These are phyloP conservation scores for Arctopsyche grandis DNA, from an alignment of 1,140 invertebrate species.

Conservation along the genomic window DNA sequence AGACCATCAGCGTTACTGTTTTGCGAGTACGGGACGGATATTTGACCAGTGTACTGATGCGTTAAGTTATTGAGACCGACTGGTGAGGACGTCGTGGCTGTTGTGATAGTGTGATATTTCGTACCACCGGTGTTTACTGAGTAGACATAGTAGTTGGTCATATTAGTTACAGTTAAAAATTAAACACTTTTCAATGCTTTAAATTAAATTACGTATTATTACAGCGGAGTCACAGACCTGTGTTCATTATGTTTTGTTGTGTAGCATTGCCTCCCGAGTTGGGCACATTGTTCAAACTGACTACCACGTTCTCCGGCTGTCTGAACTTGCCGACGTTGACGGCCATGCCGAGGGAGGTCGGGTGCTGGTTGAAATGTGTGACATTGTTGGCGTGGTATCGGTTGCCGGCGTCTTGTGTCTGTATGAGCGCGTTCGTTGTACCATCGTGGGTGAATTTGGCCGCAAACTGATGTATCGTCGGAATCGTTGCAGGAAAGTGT, in stretches of 20 bases:
- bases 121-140: constrained; percentile 61
- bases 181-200: too few relatives aligned
- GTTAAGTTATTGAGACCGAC: constrained; percentile 63
- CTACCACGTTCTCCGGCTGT: constrained; percentile 63
- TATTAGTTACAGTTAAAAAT: neutral
- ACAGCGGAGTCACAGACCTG: constrained; percentile 35
- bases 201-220: neutral
- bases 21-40: constrained; percentile 57
- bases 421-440: constrained; percentile 53
- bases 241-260: constrained; percentile 54
- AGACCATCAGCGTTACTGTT: constrained; percentile 36
- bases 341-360: constrained; percentile 57
- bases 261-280: constrained; percentile 54
- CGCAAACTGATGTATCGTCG: constrained; percentile 73
- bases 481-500: constrained; percentile 72
- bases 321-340: constrained; percentile 65
- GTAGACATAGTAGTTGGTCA: constrained; percentile 14
- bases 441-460: constrained; percentile 67
- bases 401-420: constrained; percentile 54
- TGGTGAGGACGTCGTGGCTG: constrained; percentile 58
- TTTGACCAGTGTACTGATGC: constrained; percentile 60
- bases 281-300: constrained; percentile 61
- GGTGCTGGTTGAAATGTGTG: constrained; percentile 57
- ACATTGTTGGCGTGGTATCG: constrained; percentile 52
- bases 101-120: constrained; percentile 63